A percentile compares a stretch with the other conserved stretches of the same genome.
Evolutionary conservation across 2,797 vertebrate genomes (phyloP).

Genomic region (Halcyon smyrnensis): DNA sequence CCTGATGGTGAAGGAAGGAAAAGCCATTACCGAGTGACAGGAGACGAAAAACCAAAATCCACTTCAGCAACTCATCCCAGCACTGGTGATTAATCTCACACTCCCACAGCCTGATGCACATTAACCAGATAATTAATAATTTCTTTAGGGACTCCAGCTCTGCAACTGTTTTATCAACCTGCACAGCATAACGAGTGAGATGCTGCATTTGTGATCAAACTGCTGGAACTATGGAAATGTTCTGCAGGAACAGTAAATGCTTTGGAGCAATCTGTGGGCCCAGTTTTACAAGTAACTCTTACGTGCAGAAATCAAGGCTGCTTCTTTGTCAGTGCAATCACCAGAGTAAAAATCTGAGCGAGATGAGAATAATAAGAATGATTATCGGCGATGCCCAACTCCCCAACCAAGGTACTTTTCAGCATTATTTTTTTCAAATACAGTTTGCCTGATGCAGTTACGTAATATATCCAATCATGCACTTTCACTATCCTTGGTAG

Average conservation of each 20-base stretch:
- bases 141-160: constrained; percentile 92
- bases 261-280: constrained; percentile 20
- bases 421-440: not conserved
- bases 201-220: constrained; percentile 70
- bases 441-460: not conserved
- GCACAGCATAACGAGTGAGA: constrained; percentile 76
- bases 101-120: constrained; percentile 93
- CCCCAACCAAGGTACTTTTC: not conserved
- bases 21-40: constrained; percentile 86
- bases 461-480: not conserved
- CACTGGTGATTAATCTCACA: constrained; percentile 95
- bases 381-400: not conserved
- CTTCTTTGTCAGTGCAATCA: not conserved
- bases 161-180: constrained; percentile 92
- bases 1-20: constrained; percentile 84
- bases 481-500: not conserved
- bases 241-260: constrained; percentile 46
- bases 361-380: constrained; percentile 11
- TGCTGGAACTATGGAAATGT: constrained; percentile 59
- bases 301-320: constrained; percentile 35
- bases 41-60: constrained; percentile 84
- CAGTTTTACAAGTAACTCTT: constrained; percentile 16
- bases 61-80: constrained; percentile 86
- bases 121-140: constrained; percentile 99
- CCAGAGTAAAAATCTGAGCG: not conserved